Evolutionary conservation across 2,113 vertebrate species (phyloP), one percentile per base, ranked within the genome.

Genomic region (Malurus cyaneus): DNA sequence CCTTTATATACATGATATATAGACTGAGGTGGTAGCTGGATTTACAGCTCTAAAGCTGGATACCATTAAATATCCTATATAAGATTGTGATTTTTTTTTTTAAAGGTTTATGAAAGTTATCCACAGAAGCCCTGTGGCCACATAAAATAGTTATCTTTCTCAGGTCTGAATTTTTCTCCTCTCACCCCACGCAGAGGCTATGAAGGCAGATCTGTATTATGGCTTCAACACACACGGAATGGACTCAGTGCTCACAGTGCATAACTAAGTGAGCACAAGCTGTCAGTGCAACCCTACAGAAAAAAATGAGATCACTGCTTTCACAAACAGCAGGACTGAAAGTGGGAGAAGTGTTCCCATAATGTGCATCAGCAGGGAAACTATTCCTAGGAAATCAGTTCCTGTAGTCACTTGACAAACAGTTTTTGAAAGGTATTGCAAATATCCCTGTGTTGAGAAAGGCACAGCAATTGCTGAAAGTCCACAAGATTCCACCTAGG

Each of bases 291-390:
- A 57, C 28, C 10, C 12, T 8, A 71, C 13, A 31, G 52, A 84
- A 32, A 74, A 39, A 72, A 71, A 81, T 71, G 65, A 93, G 57
- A 93, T 76, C 73, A 67, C n/a, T 32, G 65, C 41, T 61, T 92
- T 83, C 86, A 81, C 44, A 53, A 97, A 81, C 77, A 89, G 57
- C 57, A 89, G 41, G 61, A 85, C 41, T 91, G 44, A 65, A 93
- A 89, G 61, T 53, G n/a, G 66, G 91, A 93, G 36, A n/a, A 93
- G 36, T 53, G 79, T 74, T 89, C 61, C 54, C 41, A 19, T 80
- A 91, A 84, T 19, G 49, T 20, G 31, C 39, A 73, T 73, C 50
- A 78, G 66, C 54, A 85, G 41, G 50, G 60, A 86, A 94, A 88
- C 47, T 83, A 23, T 60, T 88, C 61, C 56, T 76, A 31, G 57